These are phyloP conservation scores for Eupeodes luniger DNA, from an alignment of 2,888 invertebrate genomes.

Conservation along the genomic window DNA sequence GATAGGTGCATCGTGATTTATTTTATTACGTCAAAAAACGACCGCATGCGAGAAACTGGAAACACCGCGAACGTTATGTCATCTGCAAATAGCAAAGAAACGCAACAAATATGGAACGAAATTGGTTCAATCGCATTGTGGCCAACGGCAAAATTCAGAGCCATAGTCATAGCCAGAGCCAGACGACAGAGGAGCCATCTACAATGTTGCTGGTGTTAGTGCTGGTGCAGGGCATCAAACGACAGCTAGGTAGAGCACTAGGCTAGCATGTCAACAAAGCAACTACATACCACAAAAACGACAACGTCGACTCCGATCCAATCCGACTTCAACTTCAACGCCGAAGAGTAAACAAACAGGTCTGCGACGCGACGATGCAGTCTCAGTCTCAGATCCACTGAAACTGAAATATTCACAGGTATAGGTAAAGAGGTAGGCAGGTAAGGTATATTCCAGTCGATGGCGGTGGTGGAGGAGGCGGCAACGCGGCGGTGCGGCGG, in stretches of 20 bases:
- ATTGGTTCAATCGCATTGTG: slow-evolving; percentile 74
- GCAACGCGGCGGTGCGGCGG: slow-evolving; percentile 34
- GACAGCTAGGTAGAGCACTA: slow-evolving; percentile 76
- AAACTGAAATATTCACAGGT: slow-evolving; percentile 61
- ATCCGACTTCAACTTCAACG: slow-evolving; percentile 23
- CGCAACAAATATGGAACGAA: slow-evolving; percentile 75
- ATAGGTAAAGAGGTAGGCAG: neutral
- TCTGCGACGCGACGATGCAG: slow-evolving; percentile 58
- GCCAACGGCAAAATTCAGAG: slow-evolving; percentile 59
- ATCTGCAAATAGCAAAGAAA: slow-evolving; percentile 76
- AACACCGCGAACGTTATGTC: slow-evolving; percentile 75
- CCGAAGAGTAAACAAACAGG: slow-evolving; percentile 71
- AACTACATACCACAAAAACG: slow-evolving; percentile 58
- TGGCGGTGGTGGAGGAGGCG: slow-evolving; percentile 27
- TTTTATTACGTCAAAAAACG: slow-evolving; percentile 74
- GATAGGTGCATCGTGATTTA: slow-evolving; percentile 76
- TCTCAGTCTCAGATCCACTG: slow-evolving; percentile 60
- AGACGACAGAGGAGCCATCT: slow-evolving; percentile 55
- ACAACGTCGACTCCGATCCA: slow-evolving; percentile 24
- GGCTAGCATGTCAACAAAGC: slow-evolving; percentile 77
- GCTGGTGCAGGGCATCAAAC: slow-evolving; percentile 60
- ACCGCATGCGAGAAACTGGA: slow-evolving; percentile 74
- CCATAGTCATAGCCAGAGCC: slow-evolving; percentile 31
- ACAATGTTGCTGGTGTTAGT: slow-evolving; percentile 17
- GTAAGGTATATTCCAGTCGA: neutral